A percentile compares a stretch with the other conserved stretches of the same genome.
Conservation (phyloP, 2,113 vertebrate species). For the Pelusios castaneus region DNA sequence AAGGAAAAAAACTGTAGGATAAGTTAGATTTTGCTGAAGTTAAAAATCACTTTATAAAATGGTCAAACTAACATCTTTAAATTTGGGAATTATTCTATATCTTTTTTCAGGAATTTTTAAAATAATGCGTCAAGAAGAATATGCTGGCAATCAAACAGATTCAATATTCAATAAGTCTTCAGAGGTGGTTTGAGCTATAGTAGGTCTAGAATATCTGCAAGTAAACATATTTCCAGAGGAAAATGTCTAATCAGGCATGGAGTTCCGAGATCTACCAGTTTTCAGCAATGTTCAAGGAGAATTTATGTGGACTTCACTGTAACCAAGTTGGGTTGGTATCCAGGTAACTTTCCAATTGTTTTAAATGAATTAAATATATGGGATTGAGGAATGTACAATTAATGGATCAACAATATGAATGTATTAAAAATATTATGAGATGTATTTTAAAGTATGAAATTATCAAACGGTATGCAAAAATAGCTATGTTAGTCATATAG, state of each 20-base stretch:
- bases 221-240: not conserved
- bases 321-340: no score
- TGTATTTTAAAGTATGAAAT: no score
- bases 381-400: no score
- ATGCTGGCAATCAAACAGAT: not conserved
- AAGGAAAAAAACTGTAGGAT: constrained; percentile 13
- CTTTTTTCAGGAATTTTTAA: not conserved
- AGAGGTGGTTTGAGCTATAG: not conserved
- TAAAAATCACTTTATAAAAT: not conserved
- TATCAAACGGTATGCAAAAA: no score
- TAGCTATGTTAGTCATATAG: no score
- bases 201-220: not conserved
- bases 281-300: not conserved
- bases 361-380: no score
- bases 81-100: not conserved
- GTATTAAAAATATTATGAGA: no score
- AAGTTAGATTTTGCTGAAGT: constrained; percentile 6
- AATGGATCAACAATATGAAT: no score
- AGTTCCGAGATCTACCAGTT: not conserved
- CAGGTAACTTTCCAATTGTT: no score
- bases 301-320: not conserved
- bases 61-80: not conserved
- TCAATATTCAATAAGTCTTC: not conserved
- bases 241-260: not conserved
- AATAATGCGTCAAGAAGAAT: not conserved